Base-by-base conservation (phyloP, 2,113 vertebrate species). In the Galeopterus variegatus region DNA sequence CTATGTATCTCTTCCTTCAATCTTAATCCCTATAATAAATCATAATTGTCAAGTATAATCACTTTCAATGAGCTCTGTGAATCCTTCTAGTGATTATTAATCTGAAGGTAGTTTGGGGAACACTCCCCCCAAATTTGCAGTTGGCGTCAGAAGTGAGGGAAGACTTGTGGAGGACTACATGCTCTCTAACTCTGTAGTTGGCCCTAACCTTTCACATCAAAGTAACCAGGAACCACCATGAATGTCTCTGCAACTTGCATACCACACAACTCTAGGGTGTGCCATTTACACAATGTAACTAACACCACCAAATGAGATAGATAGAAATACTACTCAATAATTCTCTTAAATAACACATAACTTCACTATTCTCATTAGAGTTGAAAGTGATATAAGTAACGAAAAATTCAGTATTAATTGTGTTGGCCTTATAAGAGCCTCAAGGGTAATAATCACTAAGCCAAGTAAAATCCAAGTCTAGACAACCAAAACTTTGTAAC, bases 371-470 rank as follows among this genome's bases (percentile, higher is more conserved):
- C 19, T 89, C 41, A 88, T 67, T 88, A 95, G 12, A 87, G 36
- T 31, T 93, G 28, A 80, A 56, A 24, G 48, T 88, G 76, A 93
- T 19, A 64, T 79, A 54, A 72, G 50, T 62, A 75, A 84, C n/a
- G 33, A 93, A 96, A 97, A 97, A 92, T 87, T 45, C 83, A 98
- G 75, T 98, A 97, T 97, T 97, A 98, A 98, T 93, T 96, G 72
- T 81, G 89, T 69, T 95, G 91, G 3, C 50, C 76, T 54, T 33
- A 56, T 60, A 93, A 85, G 41, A 97, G 93, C 90, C 88, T 96
- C 94, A 96, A 94, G 86, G 60, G 75, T 95, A 98, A 97, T 98
- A 97, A 98, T 73, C 76, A 97, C 87, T 94, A 97, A 96, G 67
- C 86, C 90, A 98, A 98, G 98, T 90, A 98, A 92, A 97, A 96